Conservation (phyloP, 92 coral and sea anemone genomes). For the Montipora capitata region DNA sequence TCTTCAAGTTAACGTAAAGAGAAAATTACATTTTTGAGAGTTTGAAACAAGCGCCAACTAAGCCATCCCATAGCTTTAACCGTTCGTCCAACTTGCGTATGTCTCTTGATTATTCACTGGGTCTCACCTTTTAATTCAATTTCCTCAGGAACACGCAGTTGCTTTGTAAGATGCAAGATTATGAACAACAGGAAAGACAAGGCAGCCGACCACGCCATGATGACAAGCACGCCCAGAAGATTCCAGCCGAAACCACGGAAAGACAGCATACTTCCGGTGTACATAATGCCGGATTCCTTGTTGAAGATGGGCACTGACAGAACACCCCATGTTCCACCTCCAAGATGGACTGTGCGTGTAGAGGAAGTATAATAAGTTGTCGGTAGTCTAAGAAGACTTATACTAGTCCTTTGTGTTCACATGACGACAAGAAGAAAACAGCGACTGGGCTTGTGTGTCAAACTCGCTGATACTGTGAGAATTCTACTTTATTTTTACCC, state of each 20-base stretch:
- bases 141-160: constrained; percentile 83
- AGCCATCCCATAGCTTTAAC: too few species aligned
- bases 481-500: too few species aligned
- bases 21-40: too few species aligned
- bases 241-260: constrained; percentile 89
- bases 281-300: constrained; percentile 82
- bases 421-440: too few species aligned
- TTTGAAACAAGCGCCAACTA: too few species aligned
- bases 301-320: constrained; percentile 87
- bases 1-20: too few species aligned
- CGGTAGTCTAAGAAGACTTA: too few species aligned
- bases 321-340: constrained; percentile 96
- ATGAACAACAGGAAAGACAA: constrained; percentile 73
- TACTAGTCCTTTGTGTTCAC: too few species aligned
- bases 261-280: constrained; percentile 67
- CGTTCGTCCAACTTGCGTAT: too few species aligned
- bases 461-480: too few species aligned
- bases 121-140: constrained; percentile 89
- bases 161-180: constrained; percentile 56
- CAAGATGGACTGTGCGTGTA: constrained; percentile 80
- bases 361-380: not conserved
- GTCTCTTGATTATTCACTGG: too few species aligned
- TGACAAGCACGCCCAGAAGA: constrained; percentile 80
- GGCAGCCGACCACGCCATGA: constrained; percentile 75
- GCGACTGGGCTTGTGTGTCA: too few species aligned